phyloP scores from a whole-genome alignment of 53 echinoderm and acorn worm genomes.

The Paelopatides confundens region DNA sequence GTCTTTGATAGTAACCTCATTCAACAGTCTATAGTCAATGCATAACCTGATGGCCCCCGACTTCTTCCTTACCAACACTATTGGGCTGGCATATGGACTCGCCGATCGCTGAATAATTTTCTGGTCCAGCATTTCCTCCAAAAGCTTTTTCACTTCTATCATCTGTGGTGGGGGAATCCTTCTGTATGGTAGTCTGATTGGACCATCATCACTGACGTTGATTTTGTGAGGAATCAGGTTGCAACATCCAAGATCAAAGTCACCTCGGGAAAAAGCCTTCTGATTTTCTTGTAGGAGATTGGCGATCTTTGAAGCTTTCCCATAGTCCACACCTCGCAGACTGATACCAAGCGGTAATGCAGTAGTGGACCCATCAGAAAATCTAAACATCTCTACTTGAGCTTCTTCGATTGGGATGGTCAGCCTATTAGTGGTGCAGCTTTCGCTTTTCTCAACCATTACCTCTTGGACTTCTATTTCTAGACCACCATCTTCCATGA shows the following conservation, averaged over 20 bases:
- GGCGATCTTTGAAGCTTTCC: constrained; percentile 28
- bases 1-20: constrained; percentile 36
- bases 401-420: neutral
- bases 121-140: constrained; percentile 67
- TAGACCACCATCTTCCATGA: no score
- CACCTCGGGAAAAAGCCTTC: constrained; percentile 52
- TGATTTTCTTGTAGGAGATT: constrained; percentile 53
- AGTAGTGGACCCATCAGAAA: neutral
- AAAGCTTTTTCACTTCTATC: constrained; percentile 52
- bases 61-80: constrained; percentile 53
- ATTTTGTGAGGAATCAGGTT: constrained; percentile 65
- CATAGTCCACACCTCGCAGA: neutral
- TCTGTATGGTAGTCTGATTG: constrained; percentile 58
- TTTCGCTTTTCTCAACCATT: no score
- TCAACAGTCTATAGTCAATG: constrained; percentile 46
- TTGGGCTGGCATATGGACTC: constrained; percentile 71
- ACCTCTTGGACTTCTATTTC: no score
- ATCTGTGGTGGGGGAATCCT: constrained; percentile 56
- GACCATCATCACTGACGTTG: constrained; percentile 36
- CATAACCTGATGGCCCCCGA: constrained; percentile 37
- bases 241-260: constrained; percentile 71
- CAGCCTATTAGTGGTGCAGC: no score
- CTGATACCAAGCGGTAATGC: constrained; percentile 31
- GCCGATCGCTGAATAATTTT: constrained; percentile 50
- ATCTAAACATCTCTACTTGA: neutral